Evolutionary conservation across 2,797 vertebrate genomes (phyloP), one percentile per base, ranked within the genome.

Genomic region (Takifugu rubripes): DNA sequence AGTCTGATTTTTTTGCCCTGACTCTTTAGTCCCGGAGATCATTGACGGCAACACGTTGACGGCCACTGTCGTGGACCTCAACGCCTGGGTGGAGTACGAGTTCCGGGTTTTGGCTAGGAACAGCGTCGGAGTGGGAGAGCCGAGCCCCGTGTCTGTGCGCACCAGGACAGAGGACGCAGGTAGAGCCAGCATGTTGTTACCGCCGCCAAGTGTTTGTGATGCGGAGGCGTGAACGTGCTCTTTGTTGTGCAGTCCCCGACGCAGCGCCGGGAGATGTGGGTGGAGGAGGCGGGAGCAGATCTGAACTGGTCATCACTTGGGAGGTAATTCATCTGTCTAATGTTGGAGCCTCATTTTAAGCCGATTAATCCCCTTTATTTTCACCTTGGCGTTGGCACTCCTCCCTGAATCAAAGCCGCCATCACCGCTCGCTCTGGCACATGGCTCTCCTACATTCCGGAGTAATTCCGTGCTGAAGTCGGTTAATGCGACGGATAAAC

Each of bases 31-130:
- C 64, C 96, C 96, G 0, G 94, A 94, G 25, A 61, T 90, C 67
- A 95, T 98, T 0, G 87, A 93, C 60, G 95, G 96, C 10, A 94
- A 84, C 78, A 94, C 92, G 0, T 80, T 92, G 74, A 95, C 94
- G 0, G 91, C 95, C 58, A 95, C 94, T 0, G 94, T 96, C 6
- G 94, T 98, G 44, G 95, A 97, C 77, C 89, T 98, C 69, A 97
- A 95, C 17, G 94, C 96, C 27, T 98, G 96, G 96, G 95, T 98
- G 81, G 96, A 98, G 86, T 98, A 97, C 49, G 95, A 98, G 83
- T 98, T 98, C 62, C 90, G 96, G 17, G 92, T 97, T 55, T 90
- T 98, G 79, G 95, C 96, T 77, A 94, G 76, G 85, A 98, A 98
- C 90, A 92, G 90, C 51, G 92, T 98, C 25, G 96, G 96, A 36